Evolutionary conservation across 2,797 vertebrate species (phyloP).

Genomic region (Anomalospiza imberbis): DNA sequence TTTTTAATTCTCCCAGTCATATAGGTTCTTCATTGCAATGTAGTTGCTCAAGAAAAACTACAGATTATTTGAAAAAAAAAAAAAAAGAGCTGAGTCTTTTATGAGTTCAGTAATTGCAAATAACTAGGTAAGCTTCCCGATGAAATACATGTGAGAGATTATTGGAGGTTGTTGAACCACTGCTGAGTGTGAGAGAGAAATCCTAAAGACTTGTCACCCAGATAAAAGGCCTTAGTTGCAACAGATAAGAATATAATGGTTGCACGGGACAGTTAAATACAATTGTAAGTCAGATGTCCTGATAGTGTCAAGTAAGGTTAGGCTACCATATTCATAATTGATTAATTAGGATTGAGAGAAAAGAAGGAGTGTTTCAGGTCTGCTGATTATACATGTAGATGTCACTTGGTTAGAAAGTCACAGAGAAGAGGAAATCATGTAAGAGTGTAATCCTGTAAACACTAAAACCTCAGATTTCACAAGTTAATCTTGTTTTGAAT

Average conservation of each 20-base stretch:
- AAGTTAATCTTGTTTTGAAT: conserved; percentile 43
- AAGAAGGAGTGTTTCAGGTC: neutral
- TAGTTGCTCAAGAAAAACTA: neutral
- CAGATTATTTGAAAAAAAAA: neutral
- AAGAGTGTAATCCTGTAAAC: neutral
- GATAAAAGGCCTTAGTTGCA: neutral
- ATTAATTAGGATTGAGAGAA: neutral
- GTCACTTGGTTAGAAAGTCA: neutral
- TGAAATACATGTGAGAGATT: neutral
- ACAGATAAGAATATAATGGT: neutral
- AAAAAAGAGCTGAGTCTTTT: neutral
- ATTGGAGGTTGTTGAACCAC: neutral
- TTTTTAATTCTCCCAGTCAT: neutral
- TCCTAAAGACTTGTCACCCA: neutral
- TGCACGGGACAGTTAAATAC: neutral
- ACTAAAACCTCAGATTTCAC: conserved; percentile 18
- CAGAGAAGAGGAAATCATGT: neutral
- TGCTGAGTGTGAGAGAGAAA: neutral
- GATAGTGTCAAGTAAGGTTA: neutral
- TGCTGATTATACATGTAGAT: neutral
- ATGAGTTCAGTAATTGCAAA: neutral
- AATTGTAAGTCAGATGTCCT: neutral
- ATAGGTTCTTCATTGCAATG: neutral
- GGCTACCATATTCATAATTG: neutral
- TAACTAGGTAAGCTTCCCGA: neutral